A percentile compares a stretch with the other conserved stretches of the same genome.
phyloP scores from a whole-genome alignment of 1,140 invertebrate species.

The Probaryconus sp. region DNA sequence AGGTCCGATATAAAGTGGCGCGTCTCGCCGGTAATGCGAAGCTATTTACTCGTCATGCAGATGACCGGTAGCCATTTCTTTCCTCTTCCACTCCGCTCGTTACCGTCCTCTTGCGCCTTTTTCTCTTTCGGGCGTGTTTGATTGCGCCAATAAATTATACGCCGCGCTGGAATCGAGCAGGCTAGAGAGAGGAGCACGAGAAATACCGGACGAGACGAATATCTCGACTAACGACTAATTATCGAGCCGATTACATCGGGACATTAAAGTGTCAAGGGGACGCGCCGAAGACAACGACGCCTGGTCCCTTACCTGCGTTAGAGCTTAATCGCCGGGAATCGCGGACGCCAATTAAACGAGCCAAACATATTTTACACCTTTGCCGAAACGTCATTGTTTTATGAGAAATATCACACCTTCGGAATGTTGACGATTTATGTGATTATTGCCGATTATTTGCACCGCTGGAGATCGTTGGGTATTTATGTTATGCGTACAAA shows the following conservation, averaged over 20 bases:
- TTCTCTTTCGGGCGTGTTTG: slow-evolving; percentile 61
- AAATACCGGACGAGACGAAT: slow-evolving; percentile 56
- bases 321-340: slow-evolving; percentile 44
- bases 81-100: slow-evolving; percentile 41
- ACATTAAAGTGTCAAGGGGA: slow-evolving; percentile 58
- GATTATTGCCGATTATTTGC: too few relatives aligned
- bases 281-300: slow-evolving; percentile 44
- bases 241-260: slow-evolving; percentile 58
- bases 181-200: slow-evolving; percentile 6
- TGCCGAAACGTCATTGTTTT: slow-evolving; percentile 50
- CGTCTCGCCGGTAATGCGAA: slow-evolving; percentile 67
- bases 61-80: slow-evolving; percentile 71
- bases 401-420: slow-evolving; percentile 39
- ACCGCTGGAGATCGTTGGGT: too few relatives aligned
- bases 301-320: not conserved
- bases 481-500: too few relatives aligned
- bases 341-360: slow-evolving; percentile 45
- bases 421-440: too few relatives aligned
- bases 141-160: slow-evolving; percentile 69
- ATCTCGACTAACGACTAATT: slow-evolving; percentile 62
- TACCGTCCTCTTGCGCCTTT: slow-evolving; percentile 28
- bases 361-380: slow-evolving; percentile 39
- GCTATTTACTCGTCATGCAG: slow-evolving; percentile 74
- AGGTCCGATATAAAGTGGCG: slow-evolving; percentile 67
- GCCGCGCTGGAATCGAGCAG: slow-evolving; percentile 8